A percentile compares a stretch with the other conserved stretches of the same genome.
These are phyloP conservation scores for Epirrita christyi DNA, from an alignment of 2,888 invertebrate genomes.

Conservation along the genomic window DNA sequence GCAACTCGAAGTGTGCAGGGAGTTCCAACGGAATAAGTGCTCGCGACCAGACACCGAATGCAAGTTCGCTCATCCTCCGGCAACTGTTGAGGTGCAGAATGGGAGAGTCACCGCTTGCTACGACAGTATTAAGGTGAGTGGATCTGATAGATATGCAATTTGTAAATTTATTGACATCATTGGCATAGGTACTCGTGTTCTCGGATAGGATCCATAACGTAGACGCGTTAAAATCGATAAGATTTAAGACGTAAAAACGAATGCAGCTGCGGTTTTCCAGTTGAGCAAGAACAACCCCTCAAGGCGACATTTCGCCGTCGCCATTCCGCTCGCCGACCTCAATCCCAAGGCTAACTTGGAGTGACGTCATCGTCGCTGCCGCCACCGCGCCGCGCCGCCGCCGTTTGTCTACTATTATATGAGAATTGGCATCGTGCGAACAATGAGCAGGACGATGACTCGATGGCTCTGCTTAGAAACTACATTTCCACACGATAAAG, in stretches of 20 bases:
- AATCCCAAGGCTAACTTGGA: slow-evolving; percentile 76
- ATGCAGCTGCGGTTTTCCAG: slow-evolving; percentile 57
- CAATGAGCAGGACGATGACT: slow-evolving; percentile 74
- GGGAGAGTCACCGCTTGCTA: slow-evolving; percentile 99
- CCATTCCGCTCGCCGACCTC: slow-evolving; percentile 76
- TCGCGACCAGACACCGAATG: slow-evolving; percentile 99
- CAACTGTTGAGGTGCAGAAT: slow-evolving; percentile 99
- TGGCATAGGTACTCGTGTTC: neutral
- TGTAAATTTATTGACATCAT: neutral
- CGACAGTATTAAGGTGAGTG: slow-evolving; percentile 99
- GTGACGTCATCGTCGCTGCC: slow-evolving; percentile 68
- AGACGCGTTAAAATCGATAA: neutral
- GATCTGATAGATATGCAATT: slow-evolving; percentile 1
- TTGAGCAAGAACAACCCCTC: slow-evolving; percentile 64
- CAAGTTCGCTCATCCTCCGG: slow-evolving; percentile 99
- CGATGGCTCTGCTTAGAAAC: slow-evolving; percentile 41
- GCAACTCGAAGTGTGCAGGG: slow-evolving; percentile 99
- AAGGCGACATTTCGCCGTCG: slow-evolving; percentile 74
- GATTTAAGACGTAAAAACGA: slow-evolving; percentile 43
- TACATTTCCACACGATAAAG: slow-evolving; percentile 7
- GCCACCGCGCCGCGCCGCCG: slow-evolving; percentile 44
- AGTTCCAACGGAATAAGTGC: slow-evolving; percentile 99
- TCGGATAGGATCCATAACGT: neutral
- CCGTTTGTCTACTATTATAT: slow-evolving; percentile 68
- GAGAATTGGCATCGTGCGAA: slow-evolving; percentile 70